Percentiles rank a stretch among this genome's conserved stretches.
Evolutionary conservation across 2,113 vertebrate species (phyloP).

Genomic region (Sprattus sprattus): DNA sequence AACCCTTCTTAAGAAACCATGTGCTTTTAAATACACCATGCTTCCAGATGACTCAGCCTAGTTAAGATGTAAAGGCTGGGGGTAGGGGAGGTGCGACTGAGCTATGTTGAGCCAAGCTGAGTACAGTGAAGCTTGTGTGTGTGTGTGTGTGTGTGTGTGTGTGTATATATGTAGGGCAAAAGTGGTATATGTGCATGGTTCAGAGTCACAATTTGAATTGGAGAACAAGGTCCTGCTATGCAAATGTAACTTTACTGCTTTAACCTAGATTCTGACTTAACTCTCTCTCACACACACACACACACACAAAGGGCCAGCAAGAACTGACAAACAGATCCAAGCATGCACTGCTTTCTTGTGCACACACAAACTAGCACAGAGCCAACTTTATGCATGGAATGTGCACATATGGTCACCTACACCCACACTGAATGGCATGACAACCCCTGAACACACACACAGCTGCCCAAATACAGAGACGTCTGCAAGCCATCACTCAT

Average conservation of each 20-base stretch:
- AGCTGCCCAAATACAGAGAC: conserved; percentile 53
- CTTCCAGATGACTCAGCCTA: neutral
- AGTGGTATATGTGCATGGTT: neutral
- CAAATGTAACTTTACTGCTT: neutral
- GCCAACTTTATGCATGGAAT: conserved; percentile 48
- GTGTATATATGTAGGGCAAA: neutral
- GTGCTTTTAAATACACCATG: neutral
- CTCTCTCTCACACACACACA: neutral
- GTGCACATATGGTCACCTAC: conserved; percentile 41
- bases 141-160: neutral
- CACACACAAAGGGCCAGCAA: neutral
- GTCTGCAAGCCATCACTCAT: conserved; percentile 20
- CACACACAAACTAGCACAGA: conserved; percentile 25
- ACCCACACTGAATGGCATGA: conserved; percentile 40
- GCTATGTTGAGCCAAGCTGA: neutral
- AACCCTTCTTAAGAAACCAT: neutral
- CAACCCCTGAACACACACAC: conserved; percentile 32
- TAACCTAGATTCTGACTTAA: neutral
- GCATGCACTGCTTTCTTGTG: conserved; percentile 13
- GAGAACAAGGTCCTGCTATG: neutral
- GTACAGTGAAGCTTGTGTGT: neutral
- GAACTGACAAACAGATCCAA: conserved; percentile 17
- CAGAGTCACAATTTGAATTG: neutral
- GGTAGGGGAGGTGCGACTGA: neutral
- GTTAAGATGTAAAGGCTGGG: neutral